phyloP scores from a whole-genome alignment of 2,113 vertebrate species.

The Rhea americana region DNA sequence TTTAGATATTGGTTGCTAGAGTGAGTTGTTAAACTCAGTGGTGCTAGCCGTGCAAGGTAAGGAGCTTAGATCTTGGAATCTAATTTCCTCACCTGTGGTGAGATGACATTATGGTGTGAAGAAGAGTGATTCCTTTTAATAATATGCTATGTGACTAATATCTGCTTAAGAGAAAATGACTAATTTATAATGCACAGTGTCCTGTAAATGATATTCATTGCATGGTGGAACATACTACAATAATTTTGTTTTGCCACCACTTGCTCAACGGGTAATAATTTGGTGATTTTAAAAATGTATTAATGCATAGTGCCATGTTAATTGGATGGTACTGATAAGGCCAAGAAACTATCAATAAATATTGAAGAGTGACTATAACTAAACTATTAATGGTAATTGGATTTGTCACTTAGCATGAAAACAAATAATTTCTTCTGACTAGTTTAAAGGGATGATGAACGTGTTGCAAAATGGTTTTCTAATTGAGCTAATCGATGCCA shows the following conservation, averaged over 20 bases:
- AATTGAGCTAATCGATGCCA: constrained; percentile 31
- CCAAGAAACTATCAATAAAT: constrained; percentile 66
- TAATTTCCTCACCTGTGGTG: neutral
- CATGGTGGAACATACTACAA: neutral
- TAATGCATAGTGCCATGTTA: constrained; percentile 61
- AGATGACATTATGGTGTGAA: neutral
- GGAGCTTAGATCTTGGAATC: neutral
- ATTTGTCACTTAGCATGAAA: constrained; percentile 67
- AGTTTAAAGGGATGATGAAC: constrained; percentile 55
- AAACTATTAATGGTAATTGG: constrained; percentile 64
- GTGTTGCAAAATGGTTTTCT: constrained; percentile 45
- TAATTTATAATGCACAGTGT: neutral
- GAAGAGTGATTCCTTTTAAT: neutral
- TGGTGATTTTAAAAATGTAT: constrained; percentile 65
- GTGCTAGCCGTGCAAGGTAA: neutral
- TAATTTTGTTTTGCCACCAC: constrained; percentile 17
- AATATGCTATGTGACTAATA: neutral
- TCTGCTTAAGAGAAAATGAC: neutral
- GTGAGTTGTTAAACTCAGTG: neutral
- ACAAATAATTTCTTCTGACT: constrained; percentile 33
- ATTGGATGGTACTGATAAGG: constrained; percentile 54
- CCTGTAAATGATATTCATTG: neutral
- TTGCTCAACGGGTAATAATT: constrained; percentile 13
- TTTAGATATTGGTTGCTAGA: neutral
- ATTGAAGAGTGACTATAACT: constrained; percentile 66